Conservation (phyloP, 2,888 invertebrate species). For the Bursaphelenchus okinawaensis region DNA sequence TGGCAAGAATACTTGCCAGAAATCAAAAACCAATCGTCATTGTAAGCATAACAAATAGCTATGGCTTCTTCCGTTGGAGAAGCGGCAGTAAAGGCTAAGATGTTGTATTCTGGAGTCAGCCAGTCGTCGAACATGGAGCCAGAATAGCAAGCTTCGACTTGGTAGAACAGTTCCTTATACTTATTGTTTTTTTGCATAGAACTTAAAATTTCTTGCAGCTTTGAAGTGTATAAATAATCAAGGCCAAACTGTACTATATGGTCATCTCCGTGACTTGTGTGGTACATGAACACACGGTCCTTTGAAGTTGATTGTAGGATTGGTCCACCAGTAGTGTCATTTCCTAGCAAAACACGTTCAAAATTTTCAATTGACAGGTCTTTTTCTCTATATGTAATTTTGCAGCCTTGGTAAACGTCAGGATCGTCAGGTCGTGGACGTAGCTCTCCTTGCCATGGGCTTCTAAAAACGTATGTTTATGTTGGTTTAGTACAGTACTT, state of each 20-base stretch:
- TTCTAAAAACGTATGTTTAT: too few relatives aligned
- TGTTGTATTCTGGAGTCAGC: too few relatives aligned
- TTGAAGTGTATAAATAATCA: constrained; percentile 55
- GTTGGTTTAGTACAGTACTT: too few relatives aligned
- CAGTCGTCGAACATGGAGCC: too few relatives aligned
- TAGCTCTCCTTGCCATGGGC: too few relatives aligned
- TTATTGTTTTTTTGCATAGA: constrained; percentile 60
- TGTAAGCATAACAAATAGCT: too few relatives aligned
- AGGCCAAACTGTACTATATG: constrained; percentile 64
- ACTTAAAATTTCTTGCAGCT: constrained; percentile 58
- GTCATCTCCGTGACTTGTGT: constrained; percentile 65
- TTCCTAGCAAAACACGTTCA: constrained; percentile 61
- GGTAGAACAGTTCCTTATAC: constrained; percentile 64
- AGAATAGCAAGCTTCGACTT: constrained; percentile 66
- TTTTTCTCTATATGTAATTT: constrained; percentile 62
- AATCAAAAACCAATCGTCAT: too few relatives aligned
- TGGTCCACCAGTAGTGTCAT: constrained; percentile 58
- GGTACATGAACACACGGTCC: constrained; percentile 66
- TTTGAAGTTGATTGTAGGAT: constrained; percentile 60
- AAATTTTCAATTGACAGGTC: constrained; percentile 64
- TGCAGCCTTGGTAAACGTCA: constrained; percentile 65
- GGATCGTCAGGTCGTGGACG: too few relatives aligned
- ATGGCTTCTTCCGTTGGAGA: too few relatives aligned
- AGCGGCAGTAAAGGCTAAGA: too few relatives aligned
- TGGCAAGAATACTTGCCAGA: too few relatives aligned